These are phyloP conservation scores for Amniataba percoides DNA, from an alignment of 2,797 vertebrate genomes.

Conservation along the genomic window DNA sequence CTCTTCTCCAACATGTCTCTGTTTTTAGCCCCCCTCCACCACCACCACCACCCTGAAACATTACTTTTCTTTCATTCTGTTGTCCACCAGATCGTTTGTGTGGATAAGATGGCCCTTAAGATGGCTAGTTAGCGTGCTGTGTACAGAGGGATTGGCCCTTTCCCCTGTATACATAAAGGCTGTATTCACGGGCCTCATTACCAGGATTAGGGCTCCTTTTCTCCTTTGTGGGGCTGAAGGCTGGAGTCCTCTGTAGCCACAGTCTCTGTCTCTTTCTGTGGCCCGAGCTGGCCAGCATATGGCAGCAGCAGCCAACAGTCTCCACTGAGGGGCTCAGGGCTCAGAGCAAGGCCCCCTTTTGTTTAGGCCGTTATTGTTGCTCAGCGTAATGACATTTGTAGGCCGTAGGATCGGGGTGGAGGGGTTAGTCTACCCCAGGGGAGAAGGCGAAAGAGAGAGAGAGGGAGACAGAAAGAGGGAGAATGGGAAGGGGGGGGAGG, in stretches of 20 bases:
- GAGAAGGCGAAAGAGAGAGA: constrained; percentile 74
- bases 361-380: constrained; percentile 96
- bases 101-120: constrained; percentile 83
- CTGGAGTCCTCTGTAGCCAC: constrained; percentile 77
- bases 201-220: constrained; percentile 86
- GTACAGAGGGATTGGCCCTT: constrained; percentile 88
- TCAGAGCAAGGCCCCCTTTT: constrained; percentile 91
- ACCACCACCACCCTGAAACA: constrained; percentile 14
- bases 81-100: constrained; percentile 80
- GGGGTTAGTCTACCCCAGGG: constrained; percentile 97
- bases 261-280: constrained; percentile 77
- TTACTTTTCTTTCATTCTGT: constrained; percentile 74
- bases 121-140: constrained; percentile 81
- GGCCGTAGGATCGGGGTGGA: constrained; percentile 93
- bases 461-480: constrained; percentile 39
- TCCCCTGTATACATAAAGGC: constrained; percentile 86
- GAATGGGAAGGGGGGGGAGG: constrained; percentile 44
- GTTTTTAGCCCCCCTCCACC: constrained; percentile 22
- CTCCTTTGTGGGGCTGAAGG: constrained; percentile 74
- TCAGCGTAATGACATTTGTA: constrained; percentile 98
- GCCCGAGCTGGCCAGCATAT: constrained; percentile 93
- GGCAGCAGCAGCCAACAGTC: constrained; percentile 90
- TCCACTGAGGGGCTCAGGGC: constrained; percentile 81
- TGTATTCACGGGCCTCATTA: constrained; percentile 88
- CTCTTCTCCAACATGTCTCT: constrained; percentile 40